A percentile compares a stretch with the other conserved stretches of the same genome.
Conservation (phyloP, 1,140 invertebrate species). For the Drosophila erecta region DNA sequence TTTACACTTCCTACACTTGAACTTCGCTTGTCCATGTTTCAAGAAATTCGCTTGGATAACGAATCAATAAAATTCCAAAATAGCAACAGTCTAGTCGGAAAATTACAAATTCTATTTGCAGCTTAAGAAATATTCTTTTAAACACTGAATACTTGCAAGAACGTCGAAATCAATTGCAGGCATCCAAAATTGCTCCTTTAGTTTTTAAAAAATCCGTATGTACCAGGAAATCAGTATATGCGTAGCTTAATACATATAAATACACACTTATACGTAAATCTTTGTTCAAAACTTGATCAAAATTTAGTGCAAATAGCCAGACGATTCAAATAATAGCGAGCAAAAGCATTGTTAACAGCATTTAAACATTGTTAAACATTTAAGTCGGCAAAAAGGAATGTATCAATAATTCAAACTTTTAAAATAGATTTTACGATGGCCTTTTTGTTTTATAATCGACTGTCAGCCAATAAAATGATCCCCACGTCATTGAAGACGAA, state of each 20-base stretch:
- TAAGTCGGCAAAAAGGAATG: slow-evolving; percentile 26
- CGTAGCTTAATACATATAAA: slow-evolving; percentile 2
- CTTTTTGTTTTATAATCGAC: slow-evolving; percentile 51
- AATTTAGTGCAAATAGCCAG: slow-evolving; percentile 33
- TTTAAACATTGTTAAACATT: too few species aligned
- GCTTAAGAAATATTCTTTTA: neutral
- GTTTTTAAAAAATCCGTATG: slow-evolving; percentile 1
- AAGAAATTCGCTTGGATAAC: neutral
- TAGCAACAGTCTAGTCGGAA: slow-evolving; percentile 2
- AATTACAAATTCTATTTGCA: neutral
- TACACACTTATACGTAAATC: slow-evolving; percentile 20
- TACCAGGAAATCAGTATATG: slow-evolving; percentile 4
- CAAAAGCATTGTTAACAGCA: slow-evolving; percentile 20
- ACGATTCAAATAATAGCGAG: slow-evolving; percentile 3
- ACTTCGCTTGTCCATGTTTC: slow-evolving; percentile 4
- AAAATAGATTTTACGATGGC: slow-evolving; percentile 45
- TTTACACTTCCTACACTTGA: neutral
- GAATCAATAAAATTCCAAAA: slow-evolving; percentile 3
- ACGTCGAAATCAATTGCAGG: neutral
- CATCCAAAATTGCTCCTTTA: neutral
- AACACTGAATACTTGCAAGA: neutral
- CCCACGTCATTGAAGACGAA: slow-evolving; percentile 31
- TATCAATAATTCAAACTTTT: slow-evolving; percentile 35
- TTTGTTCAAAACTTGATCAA: slow-evolving; percentile 30
- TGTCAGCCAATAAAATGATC: slow-evolving; percentile 50